phyloP scores from a whole-genome alignment of 2,113 vertebrate species.

The Corapipo altera region DNA sequence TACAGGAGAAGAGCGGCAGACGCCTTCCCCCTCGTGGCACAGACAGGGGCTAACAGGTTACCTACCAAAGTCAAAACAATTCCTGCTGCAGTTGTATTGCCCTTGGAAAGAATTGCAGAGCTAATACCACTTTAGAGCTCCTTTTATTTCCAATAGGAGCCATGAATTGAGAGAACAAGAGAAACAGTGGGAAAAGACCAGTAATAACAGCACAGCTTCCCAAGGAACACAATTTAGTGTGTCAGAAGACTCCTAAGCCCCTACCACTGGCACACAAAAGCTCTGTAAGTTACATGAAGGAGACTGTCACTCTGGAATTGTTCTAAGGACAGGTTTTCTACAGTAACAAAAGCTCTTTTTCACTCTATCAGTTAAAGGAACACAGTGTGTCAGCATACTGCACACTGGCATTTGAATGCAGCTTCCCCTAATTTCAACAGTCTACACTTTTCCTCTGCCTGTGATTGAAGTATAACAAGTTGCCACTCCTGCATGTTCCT shows the following conservation, averaged over 20 bases:
- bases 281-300: background rate
- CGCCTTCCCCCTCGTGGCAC: slow-evolving; percentile 37
- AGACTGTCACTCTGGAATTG: background rate
- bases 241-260: background rate
- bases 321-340: background rate
- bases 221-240: background rate
- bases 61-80: background rate
- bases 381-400: background rate
- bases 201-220: background rate
- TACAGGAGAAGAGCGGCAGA: background rate
- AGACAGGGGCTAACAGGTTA: background rate
- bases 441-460: background rate
- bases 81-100: background rate
- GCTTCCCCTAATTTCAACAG: background rate
- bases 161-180: background rate
- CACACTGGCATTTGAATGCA: background rate
- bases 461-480: background rate
- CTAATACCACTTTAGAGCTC: background rate
- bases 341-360: background rate
- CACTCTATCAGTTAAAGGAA: background rate
- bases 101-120: background rate
- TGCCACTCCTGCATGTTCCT: background rate
- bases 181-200: background rate
- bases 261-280: background rate
- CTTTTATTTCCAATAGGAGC: background rate